A percentile compares a stretch with the other conserved stretches of the same genome.
Conservation (phyloP, 53 echinoderm and acorn worm genomes). For the Patiria pectinifera region DNA sequence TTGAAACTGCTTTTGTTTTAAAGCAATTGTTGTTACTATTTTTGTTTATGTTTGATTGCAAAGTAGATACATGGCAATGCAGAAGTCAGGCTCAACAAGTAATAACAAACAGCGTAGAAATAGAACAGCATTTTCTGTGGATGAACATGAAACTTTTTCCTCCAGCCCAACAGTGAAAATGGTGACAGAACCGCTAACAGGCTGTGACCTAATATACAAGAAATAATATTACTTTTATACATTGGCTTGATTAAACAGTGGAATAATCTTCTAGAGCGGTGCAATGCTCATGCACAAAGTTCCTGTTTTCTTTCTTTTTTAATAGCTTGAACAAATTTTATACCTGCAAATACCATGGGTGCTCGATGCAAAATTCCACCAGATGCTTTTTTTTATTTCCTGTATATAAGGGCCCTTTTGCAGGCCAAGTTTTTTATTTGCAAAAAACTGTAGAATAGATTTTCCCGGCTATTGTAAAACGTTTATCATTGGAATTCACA, state of each 20-base stretch:
- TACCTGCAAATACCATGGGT: constrained; percentile 10
- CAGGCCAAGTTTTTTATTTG: background rate
- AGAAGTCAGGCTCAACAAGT: background rate
- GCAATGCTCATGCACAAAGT: background rate
- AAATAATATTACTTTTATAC: too few relatives aligned
- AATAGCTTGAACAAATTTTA: background rate
- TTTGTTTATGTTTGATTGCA: background rate
- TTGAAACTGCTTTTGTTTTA: background rate
- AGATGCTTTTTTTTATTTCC: background rate
- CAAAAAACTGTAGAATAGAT: background rate
- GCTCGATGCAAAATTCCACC: constrained; percentile 31
- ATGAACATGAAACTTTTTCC: too few relatives aligned
- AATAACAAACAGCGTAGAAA: too few relatives aligned
- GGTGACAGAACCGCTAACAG: background rate
- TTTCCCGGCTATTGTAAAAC: too few relatives aligned
- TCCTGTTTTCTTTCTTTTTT: background rate
- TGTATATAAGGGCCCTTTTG: background rate
- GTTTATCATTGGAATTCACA: too few relatives aligned
- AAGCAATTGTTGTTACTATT: background rate
- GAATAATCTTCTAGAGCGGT: background rate
- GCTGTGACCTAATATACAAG: background rate
- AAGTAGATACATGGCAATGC: background rate
- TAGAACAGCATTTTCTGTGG: too few relatives aligned
- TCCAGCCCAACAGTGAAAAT: background rate
- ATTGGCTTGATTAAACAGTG: background rate